phyloP scores from a whole-genome alignment of 2,113 vertebrate species.

The Pomatostomus ruficeps region DNA sequence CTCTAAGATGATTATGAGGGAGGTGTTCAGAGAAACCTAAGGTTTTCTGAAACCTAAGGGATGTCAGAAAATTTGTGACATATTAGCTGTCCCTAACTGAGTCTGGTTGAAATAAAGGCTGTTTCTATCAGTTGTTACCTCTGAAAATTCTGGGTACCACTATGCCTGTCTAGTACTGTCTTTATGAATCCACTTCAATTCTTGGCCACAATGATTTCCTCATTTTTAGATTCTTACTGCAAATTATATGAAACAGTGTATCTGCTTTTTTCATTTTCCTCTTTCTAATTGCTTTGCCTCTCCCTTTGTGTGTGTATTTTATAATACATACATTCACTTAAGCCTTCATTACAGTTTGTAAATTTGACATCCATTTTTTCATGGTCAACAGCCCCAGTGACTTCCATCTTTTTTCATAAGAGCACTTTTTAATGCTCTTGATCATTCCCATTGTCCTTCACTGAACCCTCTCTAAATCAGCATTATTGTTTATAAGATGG shows the following conservation, averaged over 20 bases:
- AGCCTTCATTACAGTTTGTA: neutral
- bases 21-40: neutral
- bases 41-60: too few species aligned
- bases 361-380: slow-evolving; percentile 14
- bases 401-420: slow-evolving; percentile 7
- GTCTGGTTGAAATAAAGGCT: neutral
- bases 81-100: neutral
- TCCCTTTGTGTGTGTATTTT: neutral
- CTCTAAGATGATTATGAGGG: neutral
- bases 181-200: neutral
- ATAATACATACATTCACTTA: neutral
- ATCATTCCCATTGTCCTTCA: slow-evolving; percentile 49
- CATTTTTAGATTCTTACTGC: neutral
- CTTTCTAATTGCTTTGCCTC: neutral
- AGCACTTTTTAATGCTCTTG: slow-evolving; percentile 39
- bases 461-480: slow-evolving; percentile 57
- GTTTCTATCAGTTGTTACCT: neutral
- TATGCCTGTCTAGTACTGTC: neutral
- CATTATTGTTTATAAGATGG: slow-evolving; percentile 50
- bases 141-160: neutral
- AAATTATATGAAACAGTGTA: neutral
- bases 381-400: neutral
- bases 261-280: neutral
- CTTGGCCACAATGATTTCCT: neutral
- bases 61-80: neutral